Percentiles rank a stretch among this genome's conserved stretches.
phyloP scores from a whole-genome alignment of 2,113 vertebrate genomes.

The Ctenodactylus gundi region DNA sequence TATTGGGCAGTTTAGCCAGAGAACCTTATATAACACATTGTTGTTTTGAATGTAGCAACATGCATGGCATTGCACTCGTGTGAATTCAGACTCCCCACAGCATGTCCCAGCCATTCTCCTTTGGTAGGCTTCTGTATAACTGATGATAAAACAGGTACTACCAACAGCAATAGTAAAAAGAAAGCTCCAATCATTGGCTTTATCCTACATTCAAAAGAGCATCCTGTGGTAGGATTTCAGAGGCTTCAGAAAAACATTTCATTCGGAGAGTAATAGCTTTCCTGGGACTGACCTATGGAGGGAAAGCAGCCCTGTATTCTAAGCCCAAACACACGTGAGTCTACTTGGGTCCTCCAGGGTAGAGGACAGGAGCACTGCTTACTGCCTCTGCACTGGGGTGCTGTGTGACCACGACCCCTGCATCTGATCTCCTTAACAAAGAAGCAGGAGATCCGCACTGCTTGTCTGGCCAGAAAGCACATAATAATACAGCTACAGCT shows the following conservation, averaged over 20 bases:
- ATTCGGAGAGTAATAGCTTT: slow-evolving; percentile 47
- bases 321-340: not conserved
- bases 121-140: slow-evolving; percentile 31
- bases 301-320: not conserved
- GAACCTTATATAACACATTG: slow-evolving; percentile 83
- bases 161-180: not conserved
- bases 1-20: slow-evolving; percentile 75
- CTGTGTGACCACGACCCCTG: slow-evolving; percentile 45
- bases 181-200: not conserved
- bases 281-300: not conserved
- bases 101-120: not conserved
- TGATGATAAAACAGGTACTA: not conserved
- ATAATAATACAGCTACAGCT: slow-evolving; percentile 33
- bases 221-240: not conserved
- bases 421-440: slow-evolving; percentile 76
- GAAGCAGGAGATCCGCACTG: slow-evolving; percentile 37
- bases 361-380: slow-evolving; percentile 1
- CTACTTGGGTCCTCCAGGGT: not conserved
- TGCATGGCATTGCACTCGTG: not conserved
- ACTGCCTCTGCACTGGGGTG: slow-evolving; percentile 34
- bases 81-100: slow-evolving; percentile 31
- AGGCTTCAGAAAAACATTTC: not conserved
- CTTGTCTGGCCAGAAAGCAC: slow-evolving; percentile 43
- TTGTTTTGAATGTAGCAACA: slow-evolving; percentile 71
- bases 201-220: not conserved